These are phyloP conservation scores for Eristalinus sepulchralis DNA, from an alignment of 2,888 invertebrate species.

Conservation along the genomic window DNA sequence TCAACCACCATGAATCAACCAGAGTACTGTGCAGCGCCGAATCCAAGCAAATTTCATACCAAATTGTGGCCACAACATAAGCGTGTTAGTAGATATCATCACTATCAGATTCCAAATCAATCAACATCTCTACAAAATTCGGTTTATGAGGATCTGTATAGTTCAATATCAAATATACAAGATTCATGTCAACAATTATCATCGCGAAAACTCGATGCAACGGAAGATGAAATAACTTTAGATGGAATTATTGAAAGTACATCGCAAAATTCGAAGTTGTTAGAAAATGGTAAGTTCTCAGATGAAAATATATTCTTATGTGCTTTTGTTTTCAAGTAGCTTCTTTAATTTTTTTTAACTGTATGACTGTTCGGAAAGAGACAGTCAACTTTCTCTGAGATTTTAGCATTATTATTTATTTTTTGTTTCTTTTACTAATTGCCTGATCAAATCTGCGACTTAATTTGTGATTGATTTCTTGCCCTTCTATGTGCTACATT, in stretches of 20 bases:
- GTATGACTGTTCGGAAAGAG: background rate
- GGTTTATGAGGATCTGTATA: slow-evolving; percentile 17
- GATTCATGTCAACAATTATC: background rate
- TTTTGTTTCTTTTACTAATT: too few relatives aligned
- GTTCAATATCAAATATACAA: slow-evolving; percentile 12
- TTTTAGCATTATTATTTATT: too few relatives aligned
- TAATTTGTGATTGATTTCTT: too few relatives aligned
- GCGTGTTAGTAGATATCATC: background rate
- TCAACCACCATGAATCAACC: slow-evolving; percentile 42
- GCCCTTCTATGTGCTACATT: too few relatives aligned
- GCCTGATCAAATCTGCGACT: too few relatives aligned
- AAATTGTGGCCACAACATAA: slow-evolving; percentile 36
- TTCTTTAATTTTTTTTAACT: too few relatives aligned
- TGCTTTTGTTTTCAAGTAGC: background rate
- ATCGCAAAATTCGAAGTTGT: slow-evolving; percentile 51
- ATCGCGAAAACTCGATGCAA: slow-evolving; percentile 17
- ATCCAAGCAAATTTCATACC: background rate
- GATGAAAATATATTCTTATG: background rate
- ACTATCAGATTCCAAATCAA: slow-evolving; percentile 17
- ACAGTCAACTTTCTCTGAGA: too few relatives aligned
- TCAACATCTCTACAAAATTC: background rate
- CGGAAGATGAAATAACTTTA: slow-evolving; percentile 47
- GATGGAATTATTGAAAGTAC: slow-evolving; percentile 49
- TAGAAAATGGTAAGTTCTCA: slow-evolving; percentile 45
- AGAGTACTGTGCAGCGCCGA: slow-evolving; percentile 8